These are phyloP conservation scores for Mercenaria mercenaria DNA, from an alignment of 1,140 invertebrate genomes.

Conservation along the genomic window DNA sequence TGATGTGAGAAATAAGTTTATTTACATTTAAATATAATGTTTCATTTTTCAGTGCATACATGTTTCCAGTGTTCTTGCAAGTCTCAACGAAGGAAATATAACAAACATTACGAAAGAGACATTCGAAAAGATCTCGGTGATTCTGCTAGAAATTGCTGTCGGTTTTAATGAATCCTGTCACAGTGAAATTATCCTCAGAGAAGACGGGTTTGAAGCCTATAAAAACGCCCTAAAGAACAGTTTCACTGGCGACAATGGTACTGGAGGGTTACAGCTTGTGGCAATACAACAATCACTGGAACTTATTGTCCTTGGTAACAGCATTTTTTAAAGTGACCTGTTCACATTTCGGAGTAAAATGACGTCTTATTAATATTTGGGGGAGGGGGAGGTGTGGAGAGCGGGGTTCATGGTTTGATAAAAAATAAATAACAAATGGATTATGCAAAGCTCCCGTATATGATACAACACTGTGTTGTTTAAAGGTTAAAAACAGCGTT, in stretches of 20 bases:
- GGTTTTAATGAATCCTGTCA: constrained; percentile 3
- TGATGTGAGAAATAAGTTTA: too few relatives aligned
- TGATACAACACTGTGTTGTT: too few relatives aligned
- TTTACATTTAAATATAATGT: too few relatives aligned
- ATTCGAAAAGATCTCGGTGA: background rate
- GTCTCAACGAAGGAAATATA: background rate
- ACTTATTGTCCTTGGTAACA: background rate
- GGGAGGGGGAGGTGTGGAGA: too few relatives aligned
- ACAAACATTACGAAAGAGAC: background rate
- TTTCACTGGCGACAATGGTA: background rate
- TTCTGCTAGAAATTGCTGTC: background rate
- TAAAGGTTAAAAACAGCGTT: too few relatives aligned
- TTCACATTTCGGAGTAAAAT: too few relatives aligned
- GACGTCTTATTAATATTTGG: too few relatives aligned
- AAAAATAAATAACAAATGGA: too few relatives aligned
- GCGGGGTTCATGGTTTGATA: too few relatives aligned
- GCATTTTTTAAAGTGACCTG: too few relatives aligned
- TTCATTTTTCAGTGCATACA: background rate
- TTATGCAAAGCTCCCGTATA: too few relatives aligned
- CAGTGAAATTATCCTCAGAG: background rate
- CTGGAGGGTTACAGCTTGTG: background rate
- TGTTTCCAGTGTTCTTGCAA: background rate
- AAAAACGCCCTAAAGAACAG: background rate
- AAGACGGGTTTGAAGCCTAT: background rate
- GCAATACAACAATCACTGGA: background rate